Base-by-base conservation (phyloP, 2,888 invertebrate genomes). In the Augochlorella aurata region DNA sequence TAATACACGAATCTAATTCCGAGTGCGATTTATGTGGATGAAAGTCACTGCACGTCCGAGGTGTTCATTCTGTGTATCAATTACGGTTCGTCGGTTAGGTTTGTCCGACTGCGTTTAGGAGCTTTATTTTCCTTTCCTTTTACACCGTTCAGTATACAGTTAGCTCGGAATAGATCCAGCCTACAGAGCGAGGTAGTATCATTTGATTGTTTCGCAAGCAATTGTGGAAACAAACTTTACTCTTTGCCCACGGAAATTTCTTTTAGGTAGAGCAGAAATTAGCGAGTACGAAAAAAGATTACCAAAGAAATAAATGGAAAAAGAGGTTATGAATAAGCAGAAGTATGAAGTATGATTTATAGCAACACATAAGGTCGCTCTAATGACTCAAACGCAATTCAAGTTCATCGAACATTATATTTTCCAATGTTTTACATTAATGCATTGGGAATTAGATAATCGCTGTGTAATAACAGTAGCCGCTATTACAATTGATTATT, bases 1-100 rank as follows among this genome's bases (percentile, higher is more conserved):
- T 14, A 50, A 70, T 66, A 45, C 71, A 45, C 78, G 79, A 79
- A 79, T 79, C 79, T 58, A 67, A 79, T 79, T 79, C 71, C 71
- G 79, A 29, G 61, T 50, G 71, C 67, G 71, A 71, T 61, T 38
- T 72, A 38, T 61, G 70, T 21, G 58, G 45, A 79, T 78, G 71
- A 79, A 72, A 79, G 71, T 79, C 79, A 58, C 45, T 50, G 58
- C 79, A 78, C 79, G 79, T 72, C 7, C 58, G 44, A 67, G 21
- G 44, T 49, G 66, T 78, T 49, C 54, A 79, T 71, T 66, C 71
- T 72, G 71, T 79, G 58, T 67, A 67, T 79, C 79, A 78, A 79
- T 79, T 67, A 50, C 63, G 63, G 78, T 50, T 44, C 54, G 29
- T 9, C 29, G 61, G 66, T 58, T 66, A 50, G 44, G 52, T 12